Conservation (phyloP, 2,888 invertebrate genomes). For the Gandaritis pyraliata region DNA sequence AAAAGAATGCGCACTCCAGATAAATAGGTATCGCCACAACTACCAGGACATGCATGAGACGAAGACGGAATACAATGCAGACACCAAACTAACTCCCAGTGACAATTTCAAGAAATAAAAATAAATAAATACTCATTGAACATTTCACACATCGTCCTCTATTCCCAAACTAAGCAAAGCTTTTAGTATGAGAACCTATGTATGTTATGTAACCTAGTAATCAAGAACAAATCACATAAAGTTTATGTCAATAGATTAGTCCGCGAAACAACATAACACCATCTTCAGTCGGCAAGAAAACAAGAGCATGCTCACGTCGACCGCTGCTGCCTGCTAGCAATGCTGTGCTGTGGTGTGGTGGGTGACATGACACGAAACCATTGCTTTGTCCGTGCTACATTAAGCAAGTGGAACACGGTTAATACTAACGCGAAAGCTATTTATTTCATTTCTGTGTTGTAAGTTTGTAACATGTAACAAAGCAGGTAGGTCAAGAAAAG, state of each 20-base stretch:
- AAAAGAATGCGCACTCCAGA: not conserved
- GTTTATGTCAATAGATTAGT: too few species aligned
- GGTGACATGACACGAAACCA: slow-evolving; percentile 54
- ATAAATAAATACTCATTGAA: too few species aligned
- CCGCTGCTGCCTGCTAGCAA: slow-evolving; percentile 41
- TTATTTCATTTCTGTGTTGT: slow-evolving; percentile 25
- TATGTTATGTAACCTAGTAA: too few species aligned
- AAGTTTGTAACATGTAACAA: slow-evolving; percentile 5
- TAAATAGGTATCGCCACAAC: not conserved
- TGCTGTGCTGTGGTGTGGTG: slow-evolving; percentile 46
- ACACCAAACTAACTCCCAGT: too few species aligned
- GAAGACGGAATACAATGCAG: too few species aligned
- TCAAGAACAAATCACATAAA: too few species aligned
- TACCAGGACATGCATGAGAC: not conserved
- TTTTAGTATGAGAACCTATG: too few species aligned
- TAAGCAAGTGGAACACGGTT: slow-evolving; percentile 68
- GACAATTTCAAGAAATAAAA: too few species aligned
- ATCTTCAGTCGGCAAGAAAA: slow-evolving; percentile 28
- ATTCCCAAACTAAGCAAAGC: too few species aligned
- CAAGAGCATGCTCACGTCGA: slow-evolving; percentile 46
- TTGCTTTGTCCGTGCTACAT: slow-evolving; percentile 62
- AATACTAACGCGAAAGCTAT: slow-evolving; percentile 56
- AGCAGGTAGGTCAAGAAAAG: slow-evolving; percentile 3
- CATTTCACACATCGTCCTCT: too few species aligned
- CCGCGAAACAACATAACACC: slow-evolving; percentile 2